Conservation (phyloP, 2,113 vertebrate species). For the Labrus mixtus region DNA sequence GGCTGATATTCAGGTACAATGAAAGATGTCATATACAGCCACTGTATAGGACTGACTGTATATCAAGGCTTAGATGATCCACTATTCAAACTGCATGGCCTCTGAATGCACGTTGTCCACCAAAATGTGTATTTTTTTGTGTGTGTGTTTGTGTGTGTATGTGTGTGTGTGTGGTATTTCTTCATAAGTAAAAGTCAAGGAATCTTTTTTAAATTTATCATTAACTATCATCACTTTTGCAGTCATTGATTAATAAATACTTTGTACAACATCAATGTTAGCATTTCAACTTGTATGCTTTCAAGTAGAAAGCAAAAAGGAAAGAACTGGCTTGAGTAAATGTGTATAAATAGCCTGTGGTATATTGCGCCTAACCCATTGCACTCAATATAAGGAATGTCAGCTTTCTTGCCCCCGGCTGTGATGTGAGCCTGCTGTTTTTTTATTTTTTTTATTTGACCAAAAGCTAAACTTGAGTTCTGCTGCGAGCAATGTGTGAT, state of each 20-base stretch:
- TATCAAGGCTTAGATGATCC: not conserved
- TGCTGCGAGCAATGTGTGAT: not conserved
- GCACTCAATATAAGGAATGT: not conserved
- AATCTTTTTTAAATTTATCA: no score
- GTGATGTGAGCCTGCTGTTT: not conserved
- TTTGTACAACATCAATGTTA: no score
- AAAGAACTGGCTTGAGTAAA: not conserved
- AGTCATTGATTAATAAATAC: no score
- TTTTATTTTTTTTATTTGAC: not conserved
- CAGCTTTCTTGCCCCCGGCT: not conserved
- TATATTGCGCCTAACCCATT: conserved; percentile 9
- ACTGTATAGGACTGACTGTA: not conserved
- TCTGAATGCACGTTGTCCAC: not conserved
- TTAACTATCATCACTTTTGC: no score
- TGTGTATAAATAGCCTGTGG: conserved; percentile 20
- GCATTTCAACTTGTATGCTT: no score
- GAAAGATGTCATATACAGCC: not conserved
- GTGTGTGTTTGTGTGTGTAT: no score
- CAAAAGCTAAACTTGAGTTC: not conserved
- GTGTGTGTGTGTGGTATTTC: not conserved
- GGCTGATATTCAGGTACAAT: conserved; percentile 21
- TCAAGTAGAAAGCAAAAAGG: not conserved
- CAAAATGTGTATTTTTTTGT: not conserved
- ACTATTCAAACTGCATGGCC: not conserved
- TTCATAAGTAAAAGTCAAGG: no score